Conservation (phyloP, 64 coral and sea anemone genomes). For the Dendronephthya gigantea region DNA sequence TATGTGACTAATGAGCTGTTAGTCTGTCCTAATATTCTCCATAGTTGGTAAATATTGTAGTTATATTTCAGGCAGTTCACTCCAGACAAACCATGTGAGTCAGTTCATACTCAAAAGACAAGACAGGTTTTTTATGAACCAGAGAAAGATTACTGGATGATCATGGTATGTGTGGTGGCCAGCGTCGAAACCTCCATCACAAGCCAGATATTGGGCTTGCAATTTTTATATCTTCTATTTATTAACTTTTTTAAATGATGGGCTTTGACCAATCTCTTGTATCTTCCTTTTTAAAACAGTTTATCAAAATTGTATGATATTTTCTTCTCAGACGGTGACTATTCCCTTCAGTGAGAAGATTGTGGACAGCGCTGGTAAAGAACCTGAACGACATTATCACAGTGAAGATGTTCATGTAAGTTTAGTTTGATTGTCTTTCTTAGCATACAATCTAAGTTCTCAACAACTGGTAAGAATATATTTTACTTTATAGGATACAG, state of each 20-base stretch:
- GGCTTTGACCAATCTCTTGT: not conserved
- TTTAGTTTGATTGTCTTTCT: too few species aligned
- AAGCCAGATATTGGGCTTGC: too few species aligned
- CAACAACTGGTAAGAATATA: too few species aligned
- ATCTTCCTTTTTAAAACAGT: not conserved
- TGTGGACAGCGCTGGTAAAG: conserved; percentile 71
- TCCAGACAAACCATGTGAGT: conserved; percentile 75
- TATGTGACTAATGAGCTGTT: conserved; percentile 29
- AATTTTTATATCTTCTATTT: too few species aligned
- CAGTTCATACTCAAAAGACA: conserved; percentile 84
- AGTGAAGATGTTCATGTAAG: conserved; percentile 89
- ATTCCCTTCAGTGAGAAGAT: conserved; percentile 94
- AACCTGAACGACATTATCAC: conserved; percentile 55
- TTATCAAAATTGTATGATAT: not conserved
- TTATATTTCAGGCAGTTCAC: conserved; percentile 59
- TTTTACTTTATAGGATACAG: conserved; percentile 8
- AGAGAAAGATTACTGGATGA: conserved; percentile 95
- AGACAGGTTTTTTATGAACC: conserved; percentile 87
- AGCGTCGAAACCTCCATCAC: too few species aligned
- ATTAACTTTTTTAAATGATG: not conserved
- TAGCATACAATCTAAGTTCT: too few species aligned
- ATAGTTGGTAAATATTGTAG: not conserved
- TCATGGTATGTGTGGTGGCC: conserved; percentile 50
- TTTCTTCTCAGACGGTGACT: conserved; percentile 52
- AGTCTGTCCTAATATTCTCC: too few species aligned